phyloP scores from a whole-genome alignment of 2,888 invertebrate species.

The Torymus tubicola region DNA sequence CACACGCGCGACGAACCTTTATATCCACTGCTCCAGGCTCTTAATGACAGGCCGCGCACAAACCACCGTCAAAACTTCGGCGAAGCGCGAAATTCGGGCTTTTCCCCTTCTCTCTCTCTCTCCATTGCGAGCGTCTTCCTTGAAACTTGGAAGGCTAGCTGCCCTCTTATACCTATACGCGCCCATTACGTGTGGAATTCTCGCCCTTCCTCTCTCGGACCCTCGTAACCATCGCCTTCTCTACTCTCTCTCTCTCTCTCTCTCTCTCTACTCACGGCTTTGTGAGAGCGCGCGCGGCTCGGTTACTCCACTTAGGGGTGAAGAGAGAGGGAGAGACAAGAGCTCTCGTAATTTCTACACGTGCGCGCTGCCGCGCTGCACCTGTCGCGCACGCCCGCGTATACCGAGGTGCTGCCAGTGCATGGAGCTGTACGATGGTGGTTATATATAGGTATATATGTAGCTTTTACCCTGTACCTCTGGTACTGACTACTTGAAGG shows the following conservation, averaged over 20 bases:
- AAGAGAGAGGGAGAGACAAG: slow-evolving; percentile 13
- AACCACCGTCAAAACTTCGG: slow-evolving; percentile 38
- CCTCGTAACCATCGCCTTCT: slow-evolving; percentile 22
- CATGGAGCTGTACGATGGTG: background rate
- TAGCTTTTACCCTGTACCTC: slow-evolving; percentile 3
- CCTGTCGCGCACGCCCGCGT: slow-evolving; percentile 47
- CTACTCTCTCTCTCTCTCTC: background rate
- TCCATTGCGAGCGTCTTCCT: slow-evolving; percentile 19
- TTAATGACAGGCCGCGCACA: slow-evolving; percentile 27
- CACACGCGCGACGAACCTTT: too few species aligned
- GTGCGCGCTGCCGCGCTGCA: slow-evolving; percentile 41
- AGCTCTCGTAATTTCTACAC: slow-evolving; percentile 55
- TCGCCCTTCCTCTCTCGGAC: slow-evolving; percentile 35
- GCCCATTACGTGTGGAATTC: slow-evolving; percentile 41
- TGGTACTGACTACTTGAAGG: slow-evolving; percentile 35
- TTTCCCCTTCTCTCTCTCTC: background rate
- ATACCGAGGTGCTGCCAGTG: background rate
- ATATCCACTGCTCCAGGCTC: background rate
- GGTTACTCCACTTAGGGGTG: slow-evolving; percentile 40
- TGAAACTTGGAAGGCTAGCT: slow-evolving; percentile 33
- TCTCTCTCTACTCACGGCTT: background rate
- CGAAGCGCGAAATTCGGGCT: slow-evolving; percentile 3
- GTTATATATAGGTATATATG: too few species aligned
- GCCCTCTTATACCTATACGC: slow-evolving; percentile 11
- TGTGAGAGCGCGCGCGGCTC: slow-evolving; percentile 15